Base-by-base conservation (phyloP, 2,113 vertebrate genomes). In the Sminthopsis crassicaudata region DNA sequence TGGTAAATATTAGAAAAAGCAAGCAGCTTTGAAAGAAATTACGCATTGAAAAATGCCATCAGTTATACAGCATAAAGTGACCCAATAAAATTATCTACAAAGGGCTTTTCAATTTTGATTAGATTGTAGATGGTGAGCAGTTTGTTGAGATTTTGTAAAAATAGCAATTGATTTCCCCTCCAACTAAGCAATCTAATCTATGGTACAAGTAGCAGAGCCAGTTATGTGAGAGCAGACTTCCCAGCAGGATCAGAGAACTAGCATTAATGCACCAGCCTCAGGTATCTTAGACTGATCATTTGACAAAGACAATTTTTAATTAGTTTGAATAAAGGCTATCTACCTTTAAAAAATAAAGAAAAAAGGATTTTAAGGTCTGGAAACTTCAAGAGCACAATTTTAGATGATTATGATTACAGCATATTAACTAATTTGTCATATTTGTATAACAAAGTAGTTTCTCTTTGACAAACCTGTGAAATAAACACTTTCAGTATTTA, bases 91-190 rank as follows among this genome's bases (percentile, higher is more conserved):
- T 50, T 95, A 96, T 97, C 88, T 97, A 42, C 22, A 60, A 95
- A 30, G 26, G 19, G 60, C 91, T 96, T 96, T 98, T 98, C 97
- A 12, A 94, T 95, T 98, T 97, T 97, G 12, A 97, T 97, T 97
- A 95, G 88, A 95, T 52, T 97, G n/a, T 89, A 97, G 88, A 93
- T 36, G 96, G 67, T 93, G 90, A 95, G 6, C 2, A 53, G 96
- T 93, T 96, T 97, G 93, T 53, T 30, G 96, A 93, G 23, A 91
- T 98, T 94, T 95, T 92, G 53, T 90, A 95, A 95, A 97, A 97
- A 91, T 24, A 97, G 25, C 91, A 90, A 90, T 92, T 98, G 94
- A 91, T 98, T 97, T 97, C 52, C 30, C 53, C 16, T 97, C 92
- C 95, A 92, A 96, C 60, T 51, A 95, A 95, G 50, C 9, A 94